Evolutionary conservation across 1,140 invertebrate genomes (phyloP), one percentile per base, ranked within the genome.

Genomic region (Reticulitermes speratus): DNA sequence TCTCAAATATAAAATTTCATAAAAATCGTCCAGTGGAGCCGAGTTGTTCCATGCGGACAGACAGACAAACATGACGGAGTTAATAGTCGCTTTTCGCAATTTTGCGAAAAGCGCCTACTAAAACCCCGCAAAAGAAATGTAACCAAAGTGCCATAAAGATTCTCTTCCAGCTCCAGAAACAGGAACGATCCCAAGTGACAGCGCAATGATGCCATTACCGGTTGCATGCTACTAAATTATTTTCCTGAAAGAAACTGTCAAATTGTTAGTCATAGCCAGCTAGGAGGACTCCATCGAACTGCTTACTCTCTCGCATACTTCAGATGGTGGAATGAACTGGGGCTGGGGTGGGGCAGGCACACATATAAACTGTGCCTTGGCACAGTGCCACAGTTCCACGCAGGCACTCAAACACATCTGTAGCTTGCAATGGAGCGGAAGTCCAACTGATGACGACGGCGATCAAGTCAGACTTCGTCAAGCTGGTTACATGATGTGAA

Each of bases 251-350:
- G 65, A 30, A 75, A 75, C 65, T 75, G 65, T 75, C 65, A 75
- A 65, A 65, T 25, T 75, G 65, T 12, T 75, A 75, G 65, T 19
- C 16, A 65, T 12, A 25, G 59, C 16, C 1, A 65, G 59, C 65
- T 25, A 75, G 65, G 38, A 5, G 38, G 14, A 25, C n/a, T 7
- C 21, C 59, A 65, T 65, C 59, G 12, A 1, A 8, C 59, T 25
- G 21, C 21, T 65, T 7, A 23, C 21, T 65, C 65, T 3, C 14
- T 75, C 16, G n/a, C 65, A 75, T 75, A 75, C 65, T 75, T 75
- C 65, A 75, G n/a, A 75, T 75, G 65, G 65, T 75, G 65, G 65
- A 75, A 75, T 75, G 65, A 75, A 75, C 65, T 75, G 65, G n/a
- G n/a, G 25, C 65, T 65, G 59, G 65, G 65, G 65, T 30, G 65